These are phyloP conservation scores for Pyralis farinalis DNA, from an alignment of 2,888 invertebrate species.

Conservation along the genomic window DNA sequence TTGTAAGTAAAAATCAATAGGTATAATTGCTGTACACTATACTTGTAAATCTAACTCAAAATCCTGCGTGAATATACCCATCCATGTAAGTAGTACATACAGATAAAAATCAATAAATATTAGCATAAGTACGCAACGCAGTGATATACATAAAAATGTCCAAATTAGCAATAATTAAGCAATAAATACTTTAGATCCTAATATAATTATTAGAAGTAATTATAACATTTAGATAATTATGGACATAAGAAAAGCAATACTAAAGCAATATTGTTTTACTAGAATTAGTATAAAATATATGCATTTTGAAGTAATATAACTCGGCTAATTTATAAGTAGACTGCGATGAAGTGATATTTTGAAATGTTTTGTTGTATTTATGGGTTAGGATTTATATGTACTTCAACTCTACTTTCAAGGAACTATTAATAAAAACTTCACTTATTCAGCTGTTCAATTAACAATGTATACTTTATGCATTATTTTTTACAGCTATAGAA, in stretches of 20 bases:
- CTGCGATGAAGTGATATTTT: constrained; percentile 59
- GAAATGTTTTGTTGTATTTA: constrained; percentile 37
- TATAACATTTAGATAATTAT: constrained; percentile 12
- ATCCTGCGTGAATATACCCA: too few relatives aligned
- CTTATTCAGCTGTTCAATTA: neutral
- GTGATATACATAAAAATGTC: constrained; percentile 54
- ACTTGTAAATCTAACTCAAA: neutral
- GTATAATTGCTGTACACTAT: neutral
- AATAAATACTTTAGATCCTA: constrained; percentile 23
- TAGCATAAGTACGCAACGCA: constrained; percentile 32
- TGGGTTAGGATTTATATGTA: constrained; percentile 30
- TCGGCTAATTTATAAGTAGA: constrained; percentile 52
- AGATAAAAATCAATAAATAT: neutral
- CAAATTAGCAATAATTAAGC: constrained; percentile 55
- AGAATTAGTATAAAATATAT: constrained; percentile 40
- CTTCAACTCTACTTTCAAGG: constrained; percentile 7
- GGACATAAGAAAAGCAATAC: constrained; percentile 49
- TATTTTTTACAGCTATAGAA: too few relatives aligned
- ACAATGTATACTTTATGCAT: neutral
- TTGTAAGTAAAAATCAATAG: too few relatives aligned
- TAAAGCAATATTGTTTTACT: constrained; percentile 47
- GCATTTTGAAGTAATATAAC: constrained; percentile 30
- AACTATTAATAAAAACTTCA: constrained; percentile 6
- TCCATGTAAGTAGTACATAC: constrained; percentile 11
- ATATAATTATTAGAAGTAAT: constrained; percentile 10